Evolutionary conservation across 2,888 invertebrate genomes (phyloP).

Genomic region (Limenitis arthemis): DNA sequence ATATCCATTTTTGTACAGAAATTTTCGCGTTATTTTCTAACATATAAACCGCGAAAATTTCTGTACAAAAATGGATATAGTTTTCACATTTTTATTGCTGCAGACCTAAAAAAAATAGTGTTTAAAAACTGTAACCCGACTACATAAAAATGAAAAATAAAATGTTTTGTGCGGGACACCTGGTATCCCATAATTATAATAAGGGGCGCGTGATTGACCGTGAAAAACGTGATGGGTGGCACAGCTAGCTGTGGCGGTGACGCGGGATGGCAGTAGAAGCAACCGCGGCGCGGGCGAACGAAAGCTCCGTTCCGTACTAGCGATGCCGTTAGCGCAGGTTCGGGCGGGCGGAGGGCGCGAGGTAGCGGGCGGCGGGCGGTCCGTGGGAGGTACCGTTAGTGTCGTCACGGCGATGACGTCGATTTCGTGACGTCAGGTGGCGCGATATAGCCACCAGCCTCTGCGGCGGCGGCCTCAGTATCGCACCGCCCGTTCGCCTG

Average conservation of each 20-base stretch:
- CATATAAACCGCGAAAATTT: too few relatives aligned
- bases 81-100: too few relatives aligned
- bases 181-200: constrained; percentile 5
- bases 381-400: constrained; percentile 72
- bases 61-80: too few relatives aligned
- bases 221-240: constrained; percentile 21
- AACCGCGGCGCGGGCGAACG: constrained; percentile 44
- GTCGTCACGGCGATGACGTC: constrained; percentile 65
- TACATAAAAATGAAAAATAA: too few relatives aligned
- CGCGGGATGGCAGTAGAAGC: constrained; percentile 24
- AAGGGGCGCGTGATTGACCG: constrained; percentile 16
- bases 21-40: too few relatives aligned
- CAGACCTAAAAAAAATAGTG: too few relatives aligned
- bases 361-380: constrained; percentile 67
- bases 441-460: constrained; percentile 70
- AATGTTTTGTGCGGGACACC: neutral
- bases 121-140: too few relatives aligned
- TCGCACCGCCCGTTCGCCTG: constrained; percentile 68
- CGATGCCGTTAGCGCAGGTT: constrained; percentile 70
- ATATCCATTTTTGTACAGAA: too few relatives aligned
- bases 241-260: constrained; percentile 13
- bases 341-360: constrained; percentile 64
- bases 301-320: constrained; percentile 64
- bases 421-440: constrained; percentile 63
- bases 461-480: constrained; percentile 71